These are phyloP conservation scores for Plagodis dolabraria DNA, from an alignment of 2,888 invertebrate species.

Conservation along the genomic window DNA sequence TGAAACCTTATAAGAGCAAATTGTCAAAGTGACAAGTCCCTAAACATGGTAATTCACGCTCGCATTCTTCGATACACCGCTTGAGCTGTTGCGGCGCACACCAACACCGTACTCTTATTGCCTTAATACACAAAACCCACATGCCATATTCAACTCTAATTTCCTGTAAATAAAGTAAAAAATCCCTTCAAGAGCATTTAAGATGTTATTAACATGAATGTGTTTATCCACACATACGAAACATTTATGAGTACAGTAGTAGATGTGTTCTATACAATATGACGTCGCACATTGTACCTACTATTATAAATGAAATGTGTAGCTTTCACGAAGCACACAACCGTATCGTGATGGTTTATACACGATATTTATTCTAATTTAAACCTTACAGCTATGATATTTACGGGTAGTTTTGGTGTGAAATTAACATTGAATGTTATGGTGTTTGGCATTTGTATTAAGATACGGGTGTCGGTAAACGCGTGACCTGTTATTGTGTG, in stretches of 20 bases:
- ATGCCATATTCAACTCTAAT: slow-evolving; percentile 41
- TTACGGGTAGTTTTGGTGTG: slow-evolving; percentile 41
- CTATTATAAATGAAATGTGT: slow-evolving; percentile 83
- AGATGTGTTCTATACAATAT: slow-evolving; percentile 76
- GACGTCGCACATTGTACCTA: slow-evolving; percentile 79
- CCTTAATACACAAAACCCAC: slow-evolving; percentile 52
- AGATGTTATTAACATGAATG: slow-evolving; percentile 41
- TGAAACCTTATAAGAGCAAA: slow-evolving; percentile 71
- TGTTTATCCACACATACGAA: slow-evolving; percentile 65
- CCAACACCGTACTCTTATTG: slow-evolving; percentile 69
- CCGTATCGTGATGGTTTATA: slow-evolving; percentile 61
- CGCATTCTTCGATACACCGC: slow-evolving; percentile 81
- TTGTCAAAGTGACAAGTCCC: slow-evolving; percentile 80
- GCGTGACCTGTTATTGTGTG: slow-evolving; percentile 84
- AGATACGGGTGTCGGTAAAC: slow-evolving; percentile 73
- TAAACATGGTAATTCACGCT: slow-evolving; percentile 83
- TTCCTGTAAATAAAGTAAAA: slow-evolving; percentile 33
- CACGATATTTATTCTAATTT: slow-evolving; percentile 37
- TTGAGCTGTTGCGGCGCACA: slow-evolving; percentile 72
- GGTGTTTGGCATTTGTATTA: slow-evolving; percentile 41
- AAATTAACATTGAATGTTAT: slow-evolving; percentile 15
- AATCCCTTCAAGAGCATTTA: slow-evolving; percentile 39
- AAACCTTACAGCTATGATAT: rapidly evolving
- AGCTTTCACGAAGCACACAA: slow-evolving; percentile 83
- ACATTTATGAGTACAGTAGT: slow-evolving; percentile 73